Conservation (phyloP, 2,888 invertebrate genomes). For the Leptinotarsa haldemani region DNA sequence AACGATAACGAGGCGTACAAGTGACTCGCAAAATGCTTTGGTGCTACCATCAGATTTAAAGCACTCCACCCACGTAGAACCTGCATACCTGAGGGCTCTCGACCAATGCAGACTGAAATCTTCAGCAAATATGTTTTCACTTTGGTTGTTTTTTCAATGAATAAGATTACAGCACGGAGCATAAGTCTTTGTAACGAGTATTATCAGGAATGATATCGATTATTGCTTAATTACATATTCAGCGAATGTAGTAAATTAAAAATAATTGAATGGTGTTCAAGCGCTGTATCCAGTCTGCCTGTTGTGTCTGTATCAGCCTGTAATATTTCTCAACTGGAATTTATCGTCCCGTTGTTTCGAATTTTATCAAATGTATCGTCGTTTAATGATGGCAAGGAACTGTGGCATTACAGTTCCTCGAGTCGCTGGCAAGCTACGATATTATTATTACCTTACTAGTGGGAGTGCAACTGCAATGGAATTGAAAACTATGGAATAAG, state of each 20-base stretch:
- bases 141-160: conserved; percentile 35
- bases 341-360: conserved; percentile 6
- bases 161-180: conserved; percentile 21
- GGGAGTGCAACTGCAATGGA: too few relatives aligned
- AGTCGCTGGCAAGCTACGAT: neutral
- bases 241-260: conserved; percentile 61
- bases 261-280: conserved; percentile 61
- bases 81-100: conserved; percentile 31
- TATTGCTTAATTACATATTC: conserved; percentile 62
- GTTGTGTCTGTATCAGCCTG: neutral
- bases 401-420: neutral
- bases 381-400: neutral
- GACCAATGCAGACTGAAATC: conserved; percentile 30
- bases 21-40: conserved; percentile 26
- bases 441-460: too few relatives aligned
- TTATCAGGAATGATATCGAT: conserved; percentile 61
- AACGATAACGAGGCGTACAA: conserved; percentile 12
- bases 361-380: conserved; percentile 1
- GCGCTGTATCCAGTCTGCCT: neutral
- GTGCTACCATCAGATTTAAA: conserved; percentile 51
- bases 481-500: too few relatives aligned
- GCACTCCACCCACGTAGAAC: conserved; percentile 44
- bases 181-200: conserved; percentile 45
- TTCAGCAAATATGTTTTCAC: conserved; percentile 31
- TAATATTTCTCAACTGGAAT: conserved; percentile 6